phyloP scores from a whole-genome alignment of 1,140 invertebrate species.

The Nautilus pompilius region DNA sequence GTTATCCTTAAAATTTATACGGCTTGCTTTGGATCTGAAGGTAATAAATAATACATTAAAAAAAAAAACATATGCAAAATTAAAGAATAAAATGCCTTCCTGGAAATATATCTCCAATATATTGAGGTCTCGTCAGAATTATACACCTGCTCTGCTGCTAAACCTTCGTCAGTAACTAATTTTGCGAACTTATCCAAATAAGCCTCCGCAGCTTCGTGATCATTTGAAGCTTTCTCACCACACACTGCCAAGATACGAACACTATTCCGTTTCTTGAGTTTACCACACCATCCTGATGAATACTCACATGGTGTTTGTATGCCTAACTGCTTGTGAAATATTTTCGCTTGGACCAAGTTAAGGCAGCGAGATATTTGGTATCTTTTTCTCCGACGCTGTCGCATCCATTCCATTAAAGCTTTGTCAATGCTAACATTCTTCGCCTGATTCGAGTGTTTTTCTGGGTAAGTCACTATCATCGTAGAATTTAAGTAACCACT shows the following conservation, averaged over 20 bases:
- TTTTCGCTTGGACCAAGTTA: background rate
- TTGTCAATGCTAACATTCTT: background rate
- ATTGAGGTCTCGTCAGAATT: background rate
- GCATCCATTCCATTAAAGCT: background rate
- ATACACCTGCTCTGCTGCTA: background rate
- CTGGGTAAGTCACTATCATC: background rate
- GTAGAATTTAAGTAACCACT: background rate
- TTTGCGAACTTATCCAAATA: background rate
- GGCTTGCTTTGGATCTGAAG: no score
- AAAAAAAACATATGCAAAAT: no score
- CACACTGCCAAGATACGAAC: background rate
- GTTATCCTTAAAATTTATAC: no score
- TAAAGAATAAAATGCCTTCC: no score
- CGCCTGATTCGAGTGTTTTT: background rate
- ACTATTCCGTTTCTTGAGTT: background rate
- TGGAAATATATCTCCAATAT: background rate
- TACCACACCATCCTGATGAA: background rate
- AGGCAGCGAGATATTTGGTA: background rate
- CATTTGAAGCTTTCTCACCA: background rate
- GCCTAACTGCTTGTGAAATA: background rate
- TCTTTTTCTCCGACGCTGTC: background rate
- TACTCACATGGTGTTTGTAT: constrained; percentile 9
- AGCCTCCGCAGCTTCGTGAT: background rate
- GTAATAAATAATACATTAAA: no score
- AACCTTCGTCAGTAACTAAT: background rate